Base-by-base conservation (phyloP, 2,888 invertebrate genomes). In the Nymphalis c-album region DNA sequence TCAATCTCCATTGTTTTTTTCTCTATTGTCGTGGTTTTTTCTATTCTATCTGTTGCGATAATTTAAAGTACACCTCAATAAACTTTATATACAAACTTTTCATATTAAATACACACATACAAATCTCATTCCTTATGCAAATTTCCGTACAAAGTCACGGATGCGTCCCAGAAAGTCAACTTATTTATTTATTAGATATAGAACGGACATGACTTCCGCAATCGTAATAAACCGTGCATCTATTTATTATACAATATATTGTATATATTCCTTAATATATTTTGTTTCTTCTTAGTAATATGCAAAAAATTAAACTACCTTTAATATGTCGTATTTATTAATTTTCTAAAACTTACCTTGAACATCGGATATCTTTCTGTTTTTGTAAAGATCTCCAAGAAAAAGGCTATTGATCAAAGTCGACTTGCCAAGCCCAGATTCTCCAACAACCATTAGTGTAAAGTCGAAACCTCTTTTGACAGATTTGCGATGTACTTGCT, bases 401-500 rank as follows among this genome's bases (percentile, higher is more conserved):
- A 98, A 98, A 61, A 98, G 94, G 81, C 98, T 98, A 93, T 98
- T 98, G 85, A 98, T 96, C 63, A 98, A 93, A 0, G 98, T 98
- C 0, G 98, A 98, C 87, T 98, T 98, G 67, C 98, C 98, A 61
- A 98, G 93, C 0, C 98, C 98, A 0, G 96, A 96, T 88, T 98
- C 98, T 45, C 98, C 98, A 46, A 98, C 97, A 20, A 98, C 98
- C 98, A 98, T 98, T 74, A 98, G 92, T 0, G 98, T 98, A 89
- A 98, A 98, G 87, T 98, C 98, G 88, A 98, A 98, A 65, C 98
- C 98, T 78, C 97, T 94, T 90, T 98, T 98, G 63, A 98, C 98
- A 0, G 98, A 98, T 91, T 98, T 98, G 76, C 98, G 94, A 90
- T 98, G 98, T 65, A 98, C 97, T 91, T 98, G 98, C 86, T 98